Conservation (phyloP, 2,797 vertebrate species). For the Loriculus beryllinus region DNA sequence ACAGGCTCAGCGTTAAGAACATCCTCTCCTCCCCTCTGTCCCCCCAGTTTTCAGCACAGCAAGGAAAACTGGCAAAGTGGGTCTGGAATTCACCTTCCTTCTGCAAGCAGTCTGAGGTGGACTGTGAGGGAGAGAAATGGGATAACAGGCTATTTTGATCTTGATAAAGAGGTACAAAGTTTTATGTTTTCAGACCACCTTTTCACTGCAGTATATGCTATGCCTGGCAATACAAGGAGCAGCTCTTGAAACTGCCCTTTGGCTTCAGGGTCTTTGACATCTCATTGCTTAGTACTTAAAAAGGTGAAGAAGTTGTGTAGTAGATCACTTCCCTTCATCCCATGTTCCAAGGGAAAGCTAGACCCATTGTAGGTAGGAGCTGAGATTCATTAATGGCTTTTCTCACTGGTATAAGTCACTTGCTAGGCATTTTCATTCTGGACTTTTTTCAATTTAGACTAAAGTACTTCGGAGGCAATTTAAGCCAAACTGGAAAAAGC, state of each 20-base stretch:
- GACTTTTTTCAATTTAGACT: not conserved
- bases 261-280: not conserved
- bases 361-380: not conserved
- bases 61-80: not conserved
- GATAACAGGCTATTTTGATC: not conserved
- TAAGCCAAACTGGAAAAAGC: constrained; percentile 9
- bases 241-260: not conserved
- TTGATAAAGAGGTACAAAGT: constrained; percentile 1
- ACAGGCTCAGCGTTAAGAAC: constrained; percentile 41
- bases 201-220: not conserved
- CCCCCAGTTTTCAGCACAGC: not conserved
- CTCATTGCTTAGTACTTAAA: not conserved
- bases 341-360: not conserved
- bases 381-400: not conserved
- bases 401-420: not conserved
- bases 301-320: not conserved
- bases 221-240: not conserved
- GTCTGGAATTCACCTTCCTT: not conserved
- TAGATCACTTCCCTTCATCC: not conserved
- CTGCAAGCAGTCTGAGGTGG: not conserved
- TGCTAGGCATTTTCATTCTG: not conserved
- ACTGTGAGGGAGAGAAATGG: not conserved
- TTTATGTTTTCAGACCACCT: not conserved
- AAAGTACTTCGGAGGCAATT: constrained; percentile 17
- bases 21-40: not conserved